Conservation (phyloP, 1,140 invertebrate species). For the Metopolophium dirhodum region DNA sequence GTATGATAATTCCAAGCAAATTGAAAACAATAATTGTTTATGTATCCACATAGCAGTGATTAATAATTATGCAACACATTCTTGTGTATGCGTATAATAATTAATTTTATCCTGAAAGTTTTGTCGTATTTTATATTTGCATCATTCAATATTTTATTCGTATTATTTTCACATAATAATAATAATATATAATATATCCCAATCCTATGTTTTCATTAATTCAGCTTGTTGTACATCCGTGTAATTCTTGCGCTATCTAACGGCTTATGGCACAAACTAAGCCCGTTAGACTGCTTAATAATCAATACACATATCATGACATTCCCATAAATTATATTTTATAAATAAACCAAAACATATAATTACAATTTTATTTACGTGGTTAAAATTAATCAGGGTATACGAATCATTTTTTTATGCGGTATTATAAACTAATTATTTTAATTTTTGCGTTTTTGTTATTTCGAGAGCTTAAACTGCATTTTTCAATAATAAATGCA, state of each 20-base stretch:
- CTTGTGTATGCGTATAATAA: not conserved
- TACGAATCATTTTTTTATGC: not conserved
- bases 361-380: not conserved
- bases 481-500: not conserved
- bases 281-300: not conserved
- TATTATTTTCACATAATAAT: not conserved
- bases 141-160: not conserved
- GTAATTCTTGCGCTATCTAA: conserved; percentile 5
- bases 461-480: not conserved
- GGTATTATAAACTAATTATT: not conserved
- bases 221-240: not conserved
- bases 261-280: not conserved
- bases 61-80: not conserved
- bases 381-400: not conserved
- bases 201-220: not conserved
- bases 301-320: not conserved
- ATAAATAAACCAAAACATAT: not conserved
- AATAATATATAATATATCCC: too few relatives aligned
- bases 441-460: not conserved
- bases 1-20: not conserved
- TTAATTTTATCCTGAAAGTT: not conserved
- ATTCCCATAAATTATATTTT: not conserved
- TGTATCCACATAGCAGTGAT: too few relatives aligned
- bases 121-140: not conserved
- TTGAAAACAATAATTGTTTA: not conserved